Percentiles rank a stretch among this genome's conserved stretches.
Evolutionary conservation across 2,888 invertebrate genomes (phyloP).

Genomic region (Amiota communis): DNA sequence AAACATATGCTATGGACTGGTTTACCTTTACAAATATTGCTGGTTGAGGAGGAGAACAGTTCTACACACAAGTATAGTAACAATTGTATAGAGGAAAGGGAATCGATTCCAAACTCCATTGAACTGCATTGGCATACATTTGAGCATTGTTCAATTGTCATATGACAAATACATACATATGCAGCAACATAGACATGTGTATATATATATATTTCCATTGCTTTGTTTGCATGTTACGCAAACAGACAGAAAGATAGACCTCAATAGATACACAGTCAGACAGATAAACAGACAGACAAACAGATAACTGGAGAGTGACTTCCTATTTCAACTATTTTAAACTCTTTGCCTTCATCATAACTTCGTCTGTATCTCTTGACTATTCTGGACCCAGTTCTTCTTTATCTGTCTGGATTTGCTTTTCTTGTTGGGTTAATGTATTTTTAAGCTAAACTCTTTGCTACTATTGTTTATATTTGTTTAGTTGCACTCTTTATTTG

Average conservation of each 20-base stretch:
- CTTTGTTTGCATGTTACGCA: background rate
- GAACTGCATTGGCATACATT: conserved; percentile 58
- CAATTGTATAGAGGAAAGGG: conserved; percentile 26
- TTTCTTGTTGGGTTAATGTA: conserved; percentile 55
- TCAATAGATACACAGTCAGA: conserved; percentile 18
- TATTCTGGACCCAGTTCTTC: background rate
- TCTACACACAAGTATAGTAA: background rate
- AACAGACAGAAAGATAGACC: conserved; percentile 18
- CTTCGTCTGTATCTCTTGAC: background rate
- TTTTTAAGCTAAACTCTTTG: conserved; percentile 65
- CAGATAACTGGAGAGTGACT: background rate
- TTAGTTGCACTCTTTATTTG: conserved; percentile 54
- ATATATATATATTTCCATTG: no score
- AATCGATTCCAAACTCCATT: conserved; percentile 42
- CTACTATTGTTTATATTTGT: conserved; percentile 58
- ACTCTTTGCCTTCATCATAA: conserved; percentile 14
- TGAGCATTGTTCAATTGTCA: conserved; percentile 25
- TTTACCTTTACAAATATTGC: no score
- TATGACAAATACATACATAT: background rate
- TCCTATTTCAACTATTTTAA: conserved; percentile 39
- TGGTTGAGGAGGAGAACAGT: background rate
- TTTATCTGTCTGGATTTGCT: conserved; percentile 37
- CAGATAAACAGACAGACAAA: conserved; percentile 27
- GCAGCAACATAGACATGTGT: conserved; percentile 8
- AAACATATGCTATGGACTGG: background rate